Evolutionary conservation across 2,797 vertebrate species (phyloP).

Genomic region (Xenops minutus): DNA sequence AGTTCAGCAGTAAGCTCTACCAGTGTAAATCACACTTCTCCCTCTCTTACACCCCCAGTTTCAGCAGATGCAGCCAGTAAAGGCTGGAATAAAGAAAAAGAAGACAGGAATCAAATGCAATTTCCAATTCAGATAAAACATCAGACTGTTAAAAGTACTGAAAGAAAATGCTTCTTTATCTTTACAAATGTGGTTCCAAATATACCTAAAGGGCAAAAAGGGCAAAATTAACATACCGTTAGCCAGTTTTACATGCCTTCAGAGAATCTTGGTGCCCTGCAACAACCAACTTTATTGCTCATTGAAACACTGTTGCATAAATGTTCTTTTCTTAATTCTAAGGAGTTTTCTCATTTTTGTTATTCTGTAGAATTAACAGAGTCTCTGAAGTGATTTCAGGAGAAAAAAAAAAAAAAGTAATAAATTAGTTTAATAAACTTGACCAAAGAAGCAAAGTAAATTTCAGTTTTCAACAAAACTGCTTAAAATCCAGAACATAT

Average conservation of each 20-base stretch:
- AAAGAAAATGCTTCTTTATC: not conserved
- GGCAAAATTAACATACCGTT: not conserved
- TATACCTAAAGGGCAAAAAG: not conserved
- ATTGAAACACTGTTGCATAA: not conserved
- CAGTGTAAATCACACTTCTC: slow-evolving; percentile 51
- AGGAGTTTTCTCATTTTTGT: not conserved
- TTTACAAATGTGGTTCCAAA: not conserved
- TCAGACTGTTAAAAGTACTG: not conserved
- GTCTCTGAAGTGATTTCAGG: not conserved
- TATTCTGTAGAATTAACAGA: not conserved
- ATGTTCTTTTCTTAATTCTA: not conserved
- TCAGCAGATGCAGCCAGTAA: slow-evolving; percentile 41
- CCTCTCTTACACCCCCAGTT: slow-evolving; percentile 26
- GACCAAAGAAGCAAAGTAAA: not conserved
- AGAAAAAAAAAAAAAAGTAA: not conserved
- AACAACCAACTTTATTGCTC: not conserved
- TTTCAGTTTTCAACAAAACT: not conserved
- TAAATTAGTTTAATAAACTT: not conserved
- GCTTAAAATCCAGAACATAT: not conserved
- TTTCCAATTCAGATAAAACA: slow-evolving; percentile 43
- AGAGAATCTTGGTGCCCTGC: not conserved
- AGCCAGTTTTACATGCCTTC: not conserved
- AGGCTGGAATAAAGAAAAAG: not conserved
- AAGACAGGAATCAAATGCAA: slow-evolving; percentile 9
- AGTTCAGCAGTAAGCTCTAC: slow-evolving; percentile 34